Percentiles rank a stretch among this genome's conserved stretches.
Evolutionary conservation across 2,113 vertebrate species (phyloP).

Genomic region (Megaleporinus macrocephalus): DNA sequence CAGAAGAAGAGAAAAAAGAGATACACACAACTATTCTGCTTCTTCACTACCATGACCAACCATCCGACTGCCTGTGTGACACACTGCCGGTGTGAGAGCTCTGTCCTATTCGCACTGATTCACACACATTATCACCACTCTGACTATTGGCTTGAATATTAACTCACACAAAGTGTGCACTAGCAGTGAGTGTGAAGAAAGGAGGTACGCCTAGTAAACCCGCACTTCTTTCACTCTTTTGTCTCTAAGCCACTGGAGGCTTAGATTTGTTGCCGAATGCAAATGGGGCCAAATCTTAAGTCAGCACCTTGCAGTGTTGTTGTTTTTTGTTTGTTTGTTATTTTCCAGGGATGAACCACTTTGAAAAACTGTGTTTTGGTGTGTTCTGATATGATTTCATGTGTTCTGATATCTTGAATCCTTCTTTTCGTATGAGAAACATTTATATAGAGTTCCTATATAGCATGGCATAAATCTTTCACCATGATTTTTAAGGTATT

Average conservation of each 20-base stretch:
- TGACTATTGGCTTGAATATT: neutral
- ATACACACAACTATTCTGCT: neutral
- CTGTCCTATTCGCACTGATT: neutral
- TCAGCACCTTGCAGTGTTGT: neutral
- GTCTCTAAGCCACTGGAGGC: neutral
- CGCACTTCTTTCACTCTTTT: neutral
- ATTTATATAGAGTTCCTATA: neutral
- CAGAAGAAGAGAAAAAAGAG: too few species aligned
- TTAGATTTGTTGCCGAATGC: neutral
- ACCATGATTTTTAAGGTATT: neutral
- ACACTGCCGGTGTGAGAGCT: neutral
- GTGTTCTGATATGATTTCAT: constrained; percentile 10
- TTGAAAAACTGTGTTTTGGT: neutral
- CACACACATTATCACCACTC: neutral
- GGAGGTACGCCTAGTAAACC: neutral
- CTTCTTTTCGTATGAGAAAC: constrained; percentile 19
- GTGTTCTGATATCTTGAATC: constrained; percentile 14
- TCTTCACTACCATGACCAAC: neutral
- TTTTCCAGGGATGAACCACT: constrained; percentile 6
- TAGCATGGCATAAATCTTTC: constrained; percentile 22
- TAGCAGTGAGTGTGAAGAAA: neutral
- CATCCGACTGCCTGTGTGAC: neutral
- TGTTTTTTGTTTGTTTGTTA: neutral
- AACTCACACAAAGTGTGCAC: constrained; percentile 16
- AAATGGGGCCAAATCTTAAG: constrained; percentile 3